These are phyloP conservation scores for Grallaria varia DNA, from an alignment of 2,113 vertebrate species.

Conservation along the genomic window DNA sequence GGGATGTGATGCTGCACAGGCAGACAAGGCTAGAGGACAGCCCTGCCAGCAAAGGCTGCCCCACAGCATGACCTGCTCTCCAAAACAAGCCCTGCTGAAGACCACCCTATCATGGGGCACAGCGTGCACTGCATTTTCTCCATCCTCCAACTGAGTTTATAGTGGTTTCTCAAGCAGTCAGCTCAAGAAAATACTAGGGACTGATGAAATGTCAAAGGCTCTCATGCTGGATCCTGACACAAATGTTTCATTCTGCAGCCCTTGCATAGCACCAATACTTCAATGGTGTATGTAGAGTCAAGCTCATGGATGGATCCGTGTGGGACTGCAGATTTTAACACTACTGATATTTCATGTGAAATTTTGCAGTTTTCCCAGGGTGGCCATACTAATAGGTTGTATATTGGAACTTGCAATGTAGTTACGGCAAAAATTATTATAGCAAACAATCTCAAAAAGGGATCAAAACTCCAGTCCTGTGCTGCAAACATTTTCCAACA, in stretches of 20 bases:
- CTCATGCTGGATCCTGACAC: background rate
- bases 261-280: background rate
- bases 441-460: background rate
- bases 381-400: background rate
- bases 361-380: background rate
- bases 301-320: background rate
- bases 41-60: background rate
- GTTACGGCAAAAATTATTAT: background rate
- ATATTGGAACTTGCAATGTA: background rate
- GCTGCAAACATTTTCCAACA: background rate
- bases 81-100: background rate
- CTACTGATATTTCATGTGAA: slow-evolving; percentile 40
- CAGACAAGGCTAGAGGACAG: background rate
- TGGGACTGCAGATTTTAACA: background rate
- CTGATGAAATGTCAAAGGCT: background rate
- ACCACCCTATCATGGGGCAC: background rate
- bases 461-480: background rate
- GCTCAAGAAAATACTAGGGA: background rate
- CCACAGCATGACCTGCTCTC: background rate
- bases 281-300: background rate
- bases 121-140: background rate
- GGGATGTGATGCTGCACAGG: too few relatives aligned
- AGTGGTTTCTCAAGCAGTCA: background rate
- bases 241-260: background rate
- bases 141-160: background rate